Base-by-base conservation (phyloP, 2,797 vertebrate species). In the Silurus lanzhouensis region DNA sequence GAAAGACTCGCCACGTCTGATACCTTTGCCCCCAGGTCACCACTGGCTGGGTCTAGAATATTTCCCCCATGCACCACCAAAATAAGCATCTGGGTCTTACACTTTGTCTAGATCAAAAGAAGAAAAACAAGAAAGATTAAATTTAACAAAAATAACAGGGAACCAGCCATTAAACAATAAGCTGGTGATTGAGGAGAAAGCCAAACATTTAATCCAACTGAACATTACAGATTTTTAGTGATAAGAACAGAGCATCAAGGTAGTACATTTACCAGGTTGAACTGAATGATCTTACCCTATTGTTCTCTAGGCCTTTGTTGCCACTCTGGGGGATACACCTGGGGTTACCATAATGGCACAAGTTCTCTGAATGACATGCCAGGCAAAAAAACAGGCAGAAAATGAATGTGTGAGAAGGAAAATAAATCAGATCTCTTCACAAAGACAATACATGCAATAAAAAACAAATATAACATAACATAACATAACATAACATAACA, bases 61-160 rank as follows among this genome's bases (percentile, higher is more conserved):
- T 96, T 99, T 0, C 98, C 98, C 0, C 98, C 98, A 0, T 99
- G 98, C 6, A 99, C 96, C 87, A 98, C 95, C 38, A 99, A 94
- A 90, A 99, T 94, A 88, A 99, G 93, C 78, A 99, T 96, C 0
- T 97, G 97, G 0, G 96, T 97, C 92, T 96, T 97, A 91, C 98
- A 99, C 89, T 95, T 96, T 80, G 90, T 95, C 91, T 95, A 66
- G 82, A 89, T 81, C 61, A 52, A 67, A 85, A 27, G 15, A 84
- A 52, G 48, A 38, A 58, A 61, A 44, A 79, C 12, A n/a, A 6
- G 12, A 44, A n/a, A 44, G 27, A 2, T 63, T 60, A 31, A 12
- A 60, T 58, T 57, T 5, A 58, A 27, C 52, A 76, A 76, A 76
- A 6, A 44, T 44, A 31, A 68, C 22, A 52, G 12, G 46, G 2